Conservation (phyloP, 2,797 vertebrate species). For the Myripristis murdjan region DNA sequence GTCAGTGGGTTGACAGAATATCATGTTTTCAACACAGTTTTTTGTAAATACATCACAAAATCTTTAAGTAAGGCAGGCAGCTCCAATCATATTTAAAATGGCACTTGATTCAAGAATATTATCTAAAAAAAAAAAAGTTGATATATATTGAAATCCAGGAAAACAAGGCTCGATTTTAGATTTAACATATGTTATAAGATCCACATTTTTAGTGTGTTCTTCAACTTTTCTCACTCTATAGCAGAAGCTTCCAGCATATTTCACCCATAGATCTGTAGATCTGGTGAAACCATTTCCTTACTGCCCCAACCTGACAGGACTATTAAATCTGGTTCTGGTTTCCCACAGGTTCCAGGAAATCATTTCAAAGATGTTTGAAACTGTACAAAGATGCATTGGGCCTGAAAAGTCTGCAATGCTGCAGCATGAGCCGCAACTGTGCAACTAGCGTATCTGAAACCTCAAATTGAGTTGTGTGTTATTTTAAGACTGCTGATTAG, state of each 20-base stretch:
- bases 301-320: slow-evolving; percentile 36
- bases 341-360: slow-evolving; percentile 1
- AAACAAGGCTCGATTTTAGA: not conserved
- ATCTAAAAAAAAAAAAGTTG: no score
- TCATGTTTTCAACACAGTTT: no score
- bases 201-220: slow-evolving; percentile 6
- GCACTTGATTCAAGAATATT: no score
- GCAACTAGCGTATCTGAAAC: not conserved
- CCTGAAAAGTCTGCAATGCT: not conserved
- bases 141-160: not conserved
- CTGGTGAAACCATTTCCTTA: slow-evolving; percentile 34
- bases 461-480: not conserved
- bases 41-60: no score
- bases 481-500: slow-evolving; percentile 30
- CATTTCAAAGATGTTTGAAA: slow-evolving; percentile 13
- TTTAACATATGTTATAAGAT: not conserved
- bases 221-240: slow-evolving; percentile 15
- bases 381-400: not conserved
- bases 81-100: no score
- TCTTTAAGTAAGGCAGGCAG: no score
- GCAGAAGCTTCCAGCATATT: slow-evolving; percentile 1
- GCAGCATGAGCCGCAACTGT: not conserved
- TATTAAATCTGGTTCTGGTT: slow-evolving; percentile 15
- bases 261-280: slow-evolving; percentile 23
- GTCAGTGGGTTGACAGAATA: no score